Base-by-base conservation (phyloP, 1,140 invertebrate genomes). In the Zaprionus inermis region DNA sequence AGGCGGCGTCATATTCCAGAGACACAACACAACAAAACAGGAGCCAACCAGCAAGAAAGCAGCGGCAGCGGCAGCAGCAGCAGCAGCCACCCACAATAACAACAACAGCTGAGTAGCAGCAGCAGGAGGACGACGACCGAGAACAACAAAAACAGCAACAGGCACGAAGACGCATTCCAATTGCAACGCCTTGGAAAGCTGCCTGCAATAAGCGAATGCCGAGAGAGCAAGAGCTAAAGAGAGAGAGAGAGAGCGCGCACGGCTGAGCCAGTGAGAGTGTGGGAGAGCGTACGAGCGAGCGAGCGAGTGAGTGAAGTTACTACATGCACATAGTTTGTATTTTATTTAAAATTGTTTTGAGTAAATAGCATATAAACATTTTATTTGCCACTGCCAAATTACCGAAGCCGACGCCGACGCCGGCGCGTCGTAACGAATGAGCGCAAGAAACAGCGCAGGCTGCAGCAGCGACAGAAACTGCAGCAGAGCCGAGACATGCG, bases 361-460 rank as follows among this genome's bases (percentile, higher is more conserved):
- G 84, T 89, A 89, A 89, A 90, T 89, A 89, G 84, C 84, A 89
- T 81, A 89, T 89, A 89, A 89, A 89, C 84, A 89, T 89, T 89
- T 89, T 89, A 89, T 89, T 89, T 89, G 85, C 85, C 89, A 76
- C 80, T 90, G 78, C 84, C 83, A 88, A 88, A 76, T 72, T 73
- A 65, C 64, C 54, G 64, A 57, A 34, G 59, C 44, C 49, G 32
- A 24, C 16, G 57, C 38, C 38, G 44, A 57, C 12, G 51, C 1
- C 46, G 14, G 28, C 44, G 58, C 41, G 57, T 78, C 18, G 18
- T 65, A 78, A 70, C 82, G 76, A 88, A 85, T 79, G 70, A 72
- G 63, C 57, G 63, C 55, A 58, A 67, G 63, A 51, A 74, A 58
- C 71, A 78, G 65, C 72, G 68, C 79, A 88, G 70, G 30, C 28